These are phyloP conservation scores for Microtus pennsylvanicus DNA, from an alignment of 2,113 vertebrate genomes.

Conservation along the genomic window DNA sequence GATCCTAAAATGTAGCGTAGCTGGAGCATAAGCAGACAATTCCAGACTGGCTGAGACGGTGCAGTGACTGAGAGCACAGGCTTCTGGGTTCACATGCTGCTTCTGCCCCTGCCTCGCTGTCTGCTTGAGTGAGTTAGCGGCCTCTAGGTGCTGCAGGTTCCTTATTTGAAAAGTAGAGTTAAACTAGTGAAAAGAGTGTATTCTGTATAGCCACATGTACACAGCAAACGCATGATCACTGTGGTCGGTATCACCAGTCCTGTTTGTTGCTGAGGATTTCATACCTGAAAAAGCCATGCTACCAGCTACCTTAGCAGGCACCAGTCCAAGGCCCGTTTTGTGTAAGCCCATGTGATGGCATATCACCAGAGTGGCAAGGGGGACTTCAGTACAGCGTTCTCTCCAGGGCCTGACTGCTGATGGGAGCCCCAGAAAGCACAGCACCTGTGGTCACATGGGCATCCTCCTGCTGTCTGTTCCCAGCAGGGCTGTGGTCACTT, in stretches of 20 bases:
- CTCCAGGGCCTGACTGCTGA: not conserved
- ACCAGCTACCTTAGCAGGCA: not conserved
- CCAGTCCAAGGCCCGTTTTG: not conserved
- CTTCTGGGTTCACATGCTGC: not conserved
- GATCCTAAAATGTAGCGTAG: not conserved
- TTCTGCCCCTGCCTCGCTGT: not conserved
- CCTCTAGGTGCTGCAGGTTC: not conserved
- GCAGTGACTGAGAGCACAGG: not conserved
- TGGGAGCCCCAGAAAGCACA: not conserved
- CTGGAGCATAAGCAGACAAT: not conserved
- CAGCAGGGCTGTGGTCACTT: not conserved
- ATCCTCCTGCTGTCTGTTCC: not conserved
- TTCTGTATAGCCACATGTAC: not conserved
- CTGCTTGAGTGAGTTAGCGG: not conserved
- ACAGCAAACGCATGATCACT: constrained; percentile 3
- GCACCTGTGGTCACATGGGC: not conserved
- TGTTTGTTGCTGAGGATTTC: constrained; percentile 27
- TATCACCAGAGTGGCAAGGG: not conserved
- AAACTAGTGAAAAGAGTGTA: not conserved
- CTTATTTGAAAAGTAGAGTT: constrained; percentile 56
- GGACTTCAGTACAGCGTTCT: not conserved
- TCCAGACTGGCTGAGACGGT: not conserved
- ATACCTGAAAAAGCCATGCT: constrained; percentile 11
- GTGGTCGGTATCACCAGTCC: not conserved
- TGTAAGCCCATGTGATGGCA: not conserved